Base-by-base conservation (phyloP, 2,888 invertebrate species). In the Orthosia gracilis region DNA sequence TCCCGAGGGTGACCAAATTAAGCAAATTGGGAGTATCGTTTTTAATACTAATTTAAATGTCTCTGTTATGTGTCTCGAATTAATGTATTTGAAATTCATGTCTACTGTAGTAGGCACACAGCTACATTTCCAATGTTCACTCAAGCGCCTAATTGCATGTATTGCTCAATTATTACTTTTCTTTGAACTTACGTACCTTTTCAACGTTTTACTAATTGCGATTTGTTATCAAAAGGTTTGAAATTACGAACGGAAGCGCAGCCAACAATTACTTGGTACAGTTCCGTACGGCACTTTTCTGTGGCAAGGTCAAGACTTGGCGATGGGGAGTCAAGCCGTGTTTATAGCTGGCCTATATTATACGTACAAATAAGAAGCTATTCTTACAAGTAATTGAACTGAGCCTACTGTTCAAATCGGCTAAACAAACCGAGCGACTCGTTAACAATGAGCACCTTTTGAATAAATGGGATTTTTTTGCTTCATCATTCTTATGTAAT, bases 401-500 rank as follows among this genome's bases (percentile, higher is more conserved):
- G 80, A 77, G 81, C 81, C 79, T 85, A 79, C 87, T 78, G 84
- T 87, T 84, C 83, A 87, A 88, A 86, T 85, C 83, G 78, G 80
- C 86, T 87, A 85, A 85, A 85, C 83, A 85, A 86, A 83, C 83
- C 80, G 82, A 83, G 73, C 80, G 82, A 71, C 75, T 78, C 79
- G 71, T 82, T 80, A 74, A 89, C 88, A 90, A 89, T 87, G 78
- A 78, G 66, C 63, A 59, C 79, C 57, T 85, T 86, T 88, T 85
- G 84, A 87, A 86, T 87, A 85, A 86, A 85, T 84, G 75, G 73
- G 59, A 47, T 69, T 45, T 82, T 80, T 83, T 83, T 87, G 89
- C 88, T 73, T 73, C 84, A 85, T 90, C 89, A 90, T 80, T 70
- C 85, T 88, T 80, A 75, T 78, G 78, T 88, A 87, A 89, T 89